Conservation (phyloP, 2,113 vertebrate genomes). For the Ibidorhyncha struthersii region DNA sequence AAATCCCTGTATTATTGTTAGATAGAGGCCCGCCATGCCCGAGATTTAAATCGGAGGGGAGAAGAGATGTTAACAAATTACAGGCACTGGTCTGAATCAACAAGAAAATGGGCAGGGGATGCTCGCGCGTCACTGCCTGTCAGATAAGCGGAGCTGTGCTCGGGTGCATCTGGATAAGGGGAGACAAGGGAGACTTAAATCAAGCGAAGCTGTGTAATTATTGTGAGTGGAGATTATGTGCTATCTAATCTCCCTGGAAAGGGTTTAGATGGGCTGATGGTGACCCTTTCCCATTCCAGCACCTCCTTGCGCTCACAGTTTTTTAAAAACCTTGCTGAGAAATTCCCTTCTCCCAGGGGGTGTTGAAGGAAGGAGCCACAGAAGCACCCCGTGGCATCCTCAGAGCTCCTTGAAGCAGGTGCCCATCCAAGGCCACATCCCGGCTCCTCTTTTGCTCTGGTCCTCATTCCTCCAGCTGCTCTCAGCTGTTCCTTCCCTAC, state of each 20-base stretch:
- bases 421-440: accelerated
- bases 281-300: neutral
- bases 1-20: slow-evolving; percentile 64
- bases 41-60: slow-evolving; percentile 19
- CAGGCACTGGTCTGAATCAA: slow-evolving; percentile 29
- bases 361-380: neutral
- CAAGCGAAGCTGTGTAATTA: slow-evolving; percentile 1
- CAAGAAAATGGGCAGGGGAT: neutral
- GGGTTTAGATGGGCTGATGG: slow-evolving; percentile 18
- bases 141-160: neutral
- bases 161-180: neutral
- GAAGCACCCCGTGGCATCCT: neutral
- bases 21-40: slow-evolving; percentile 5
- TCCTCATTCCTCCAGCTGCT: neutral
- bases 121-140: neutral
- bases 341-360: accelerated
- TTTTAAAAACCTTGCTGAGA: neutral
- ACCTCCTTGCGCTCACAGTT: neutral
- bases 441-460: neutral
- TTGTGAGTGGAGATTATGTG: neutral
- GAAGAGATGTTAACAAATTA: slow-evolving; percentile 45
- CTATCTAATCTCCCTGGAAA: neutral
- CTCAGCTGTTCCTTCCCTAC: neutral
- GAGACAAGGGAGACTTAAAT: neutral
- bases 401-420: neutral